Evolutionary conservation across 2,888 invertebrate genomes (phyloP).

Genomic region (Hedychridium roseum): DNA sequence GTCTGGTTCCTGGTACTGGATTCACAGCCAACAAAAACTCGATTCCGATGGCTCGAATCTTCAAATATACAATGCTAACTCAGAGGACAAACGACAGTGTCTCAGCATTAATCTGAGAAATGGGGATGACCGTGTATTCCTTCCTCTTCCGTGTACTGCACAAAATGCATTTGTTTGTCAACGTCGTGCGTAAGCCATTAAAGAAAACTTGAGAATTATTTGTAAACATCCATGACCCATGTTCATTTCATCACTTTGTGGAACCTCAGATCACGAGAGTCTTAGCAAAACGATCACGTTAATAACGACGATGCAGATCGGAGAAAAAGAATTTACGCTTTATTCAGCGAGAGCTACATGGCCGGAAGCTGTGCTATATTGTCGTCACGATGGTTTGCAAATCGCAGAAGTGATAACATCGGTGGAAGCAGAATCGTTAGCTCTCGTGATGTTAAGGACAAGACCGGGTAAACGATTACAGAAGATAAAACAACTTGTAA

Average conservation of each 20-base stretch:
- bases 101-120: constrained; percentile 26
- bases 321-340: constrained; percentile 27
- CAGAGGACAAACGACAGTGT: constrained; percentile 17
- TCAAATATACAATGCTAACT: constrained; percentile 14
- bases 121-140: constrained; percentile 21
- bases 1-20: constrained; percentile 28
- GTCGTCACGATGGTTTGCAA: constrained; percentile 28
- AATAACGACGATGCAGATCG: constrained; percentile 4
- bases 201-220: no score
- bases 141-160: constrained; percentile 16
- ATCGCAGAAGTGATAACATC: constrained; percentile 31
- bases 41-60: background rate
- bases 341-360: constrained; percentile 30
- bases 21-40: constrained; percentile 6
- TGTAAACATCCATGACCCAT: no score
- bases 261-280: constrained; percentile 6
- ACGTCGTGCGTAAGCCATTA: no score
- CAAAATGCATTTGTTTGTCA: constrained; percentile 20
- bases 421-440: constrained; percentile 25
- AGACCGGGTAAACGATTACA: constrained; percentile 36
- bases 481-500: background rate
- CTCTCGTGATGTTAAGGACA: constrained; percentile 30
- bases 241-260: no score
- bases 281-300: background rate
- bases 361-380: constrained; percentile 34